Percentiles rank a stretch among this genome's conserved stretches.
phyloP scores from a whole-genome alignment of 2,797 vertebrate species.

The Rhincodon typus region DNA sequence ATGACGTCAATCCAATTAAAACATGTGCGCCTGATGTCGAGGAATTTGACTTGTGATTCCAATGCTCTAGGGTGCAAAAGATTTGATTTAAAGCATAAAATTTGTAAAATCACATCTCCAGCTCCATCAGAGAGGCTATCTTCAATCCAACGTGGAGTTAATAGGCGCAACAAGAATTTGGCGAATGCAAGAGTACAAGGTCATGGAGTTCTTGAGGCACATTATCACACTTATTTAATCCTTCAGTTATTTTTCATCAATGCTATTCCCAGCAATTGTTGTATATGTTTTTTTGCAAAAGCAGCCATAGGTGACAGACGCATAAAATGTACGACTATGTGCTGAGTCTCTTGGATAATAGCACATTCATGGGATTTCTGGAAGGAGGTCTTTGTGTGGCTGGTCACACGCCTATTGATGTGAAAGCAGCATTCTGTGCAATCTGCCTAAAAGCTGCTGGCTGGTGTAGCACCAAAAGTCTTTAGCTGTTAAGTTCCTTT shows the following conservation, averaged over 20 bases:
- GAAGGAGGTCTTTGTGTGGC: conserved; percentile 62
- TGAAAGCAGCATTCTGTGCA: conserved; percentile 71
- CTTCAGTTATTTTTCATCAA: conserved; percentile 62
- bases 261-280: conserved; percentile 60
- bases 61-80: conserved; percentile 39
- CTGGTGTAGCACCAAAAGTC: conserved; percentile 70
- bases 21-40: not conserved
- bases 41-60: conserved; percentile 29
- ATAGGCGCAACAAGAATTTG: conserved; percentile 55
- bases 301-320: conserved; percentile 69
- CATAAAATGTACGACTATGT: conserved; percentile 63
- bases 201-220: conserved; percentile 58
- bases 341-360: conserved; percentile 61
- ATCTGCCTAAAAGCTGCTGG: conserved; percentile 70
- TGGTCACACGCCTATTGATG: conserved; percentile 59
- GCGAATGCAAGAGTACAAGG: conserved; percentile 49
- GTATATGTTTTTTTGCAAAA: conserved; percentile 52
- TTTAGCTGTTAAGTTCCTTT: conserved; percentile 64
- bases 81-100: conserved; percentile 41
- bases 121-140: conserved; percentile 45
- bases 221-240: conserved; percentile 58
- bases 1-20: conserved; percentile 20
- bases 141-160: conserved; percentile 52
- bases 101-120: conserved; percentile 44
- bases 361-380: conserved; percentile 61